Conservation (phyloP, 2,113 vertebrate species). For the Megaptera novaeangliae region DNA sequence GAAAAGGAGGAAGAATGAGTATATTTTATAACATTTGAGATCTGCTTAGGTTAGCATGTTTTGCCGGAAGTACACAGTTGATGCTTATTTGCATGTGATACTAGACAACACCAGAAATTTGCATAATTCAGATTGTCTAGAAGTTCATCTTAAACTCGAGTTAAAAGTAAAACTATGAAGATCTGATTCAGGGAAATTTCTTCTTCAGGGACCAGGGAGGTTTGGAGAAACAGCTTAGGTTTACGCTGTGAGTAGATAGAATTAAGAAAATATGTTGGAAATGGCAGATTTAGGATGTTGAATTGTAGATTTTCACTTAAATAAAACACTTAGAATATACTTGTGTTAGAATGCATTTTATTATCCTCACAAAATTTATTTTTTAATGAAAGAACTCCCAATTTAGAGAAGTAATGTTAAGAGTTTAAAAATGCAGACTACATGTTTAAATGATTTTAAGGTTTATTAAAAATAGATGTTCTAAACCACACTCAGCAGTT, state of each 20-base stretch:
- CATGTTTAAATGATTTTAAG: neutral
- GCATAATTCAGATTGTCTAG: neutral
- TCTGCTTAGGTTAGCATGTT: neutral
- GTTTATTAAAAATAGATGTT: slow-evolving; percentile 39
- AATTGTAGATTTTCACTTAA: neutral
- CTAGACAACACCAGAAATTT: neutral
- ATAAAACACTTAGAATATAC: neutral
- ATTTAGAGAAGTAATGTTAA: neutral
- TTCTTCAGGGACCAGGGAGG: neutral
- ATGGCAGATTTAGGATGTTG: neutral
- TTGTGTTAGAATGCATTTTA: neutral
- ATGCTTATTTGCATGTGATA: neutral
- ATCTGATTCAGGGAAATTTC: neutral
- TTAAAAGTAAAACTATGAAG: neutral
- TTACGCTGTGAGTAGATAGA: neutral
- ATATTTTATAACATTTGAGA: neutral
- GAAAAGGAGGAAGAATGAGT: neutral
- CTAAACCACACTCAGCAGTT: neutral
- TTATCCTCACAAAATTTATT: neutral
- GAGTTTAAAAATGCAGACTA: neutral
- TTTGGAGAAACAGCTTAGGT: neutral
- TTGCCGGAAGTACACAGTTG: neutral
- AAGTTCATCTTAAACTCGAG: neutral
- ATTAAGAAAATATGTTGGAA: neutral
- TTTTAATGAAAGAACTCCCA: neutral